Percentiles rank a stretch among this genome's conserved stretches.
Evolutionary conservation across 2,797 vertebrate genomes (phyloP).

Genomic region (Acropternis orthonyx): DNA sequence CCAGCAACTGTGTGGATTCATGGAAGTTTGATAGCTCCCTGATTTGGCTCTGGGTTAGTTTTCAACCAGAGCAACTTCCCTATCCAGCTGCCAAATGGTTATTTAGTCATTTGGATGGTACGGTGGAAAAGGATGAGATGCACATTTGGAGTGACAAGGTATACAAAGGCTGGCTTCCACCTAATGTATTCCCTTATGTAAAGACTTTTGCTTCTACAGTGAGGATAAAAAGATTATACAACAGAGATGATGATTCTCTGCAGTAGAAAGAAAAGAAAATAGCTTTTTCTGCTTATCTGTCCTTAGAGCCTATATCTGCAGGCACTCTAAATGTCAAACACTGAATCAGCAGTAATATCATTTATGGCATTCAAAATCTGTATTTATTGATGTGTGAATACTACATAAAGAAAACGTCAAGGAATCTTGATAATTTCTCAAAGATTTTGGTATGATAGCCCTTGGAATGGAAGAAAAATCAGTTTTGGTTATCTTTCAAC

Average conservation of each 20-base stretch:
- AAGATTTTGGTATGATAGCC: not conserved
- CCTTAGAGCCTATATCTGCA: not conserved
- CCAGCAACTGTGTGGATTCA: not conserved
- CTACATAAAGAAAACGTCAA: not conserved
- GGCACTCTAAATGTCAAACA: not conserved
- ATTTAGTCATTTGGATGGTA: not conserved
- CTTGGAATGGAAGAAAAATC: constrained; percentile 4
- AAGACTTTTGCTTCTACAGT: not conserved
- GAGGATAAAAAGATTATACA: not conserved
- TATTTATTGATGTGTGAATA: not conserved
- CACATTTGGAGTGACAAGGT: not conserved
- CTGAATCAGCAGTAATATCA: not conserved
- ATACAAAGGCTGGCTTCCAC: not conserved
- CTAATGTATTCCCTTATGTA: not conserved
- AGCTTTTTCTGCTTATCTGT: not conserved
- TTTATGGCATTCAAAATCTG: not conserved
- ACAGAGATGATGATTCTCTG: not conserved
- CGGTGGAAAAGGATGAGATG: not conserved
- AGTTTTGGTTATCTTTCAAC: constrained; percentile 1
- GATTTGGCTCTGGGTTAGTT: not conserved
- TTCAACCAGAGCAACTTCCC: not conserved
- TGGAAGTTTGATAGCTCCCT: not conserved
- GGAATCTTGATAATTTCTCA: not conserved
- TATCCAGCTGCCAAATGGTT: not conserved
- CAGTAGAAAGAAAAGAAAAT: not conserved